Conservation (phyloP, 2,888 invertebrate genomes). For the Chydorus sphaericus region DNA sequence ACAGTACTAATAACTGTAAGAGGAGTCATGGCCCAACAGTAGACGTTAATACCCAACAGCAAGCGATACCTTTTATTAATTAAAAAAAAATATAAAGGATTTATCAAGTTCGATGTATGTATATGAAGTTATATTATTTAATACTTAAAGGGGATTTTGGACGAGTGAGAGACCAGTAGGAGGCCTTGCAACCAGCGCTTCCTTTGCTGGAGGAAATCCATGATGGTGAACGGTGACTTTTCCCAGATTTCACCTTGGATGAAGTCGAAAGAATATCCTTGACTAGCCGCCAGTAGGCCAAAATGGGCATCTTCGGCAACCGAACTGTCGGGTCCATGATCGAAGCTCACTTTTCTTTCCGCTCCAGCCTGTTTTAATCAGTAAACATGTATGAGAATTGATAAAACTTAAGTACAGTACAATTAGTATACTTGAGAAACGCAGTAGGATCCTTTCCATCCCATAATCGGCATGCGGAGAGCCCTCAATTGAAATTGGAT, state of each 20-base stretch:
- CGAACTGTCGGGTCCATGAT: slow-evolving; percentile 90
- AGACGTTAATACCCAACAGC: slow-evolving; percentile 72
- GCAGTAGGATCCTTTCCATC: slow-evolving; percentile 97
- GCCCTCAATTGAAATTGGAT: slow-evolving; percentile 77
- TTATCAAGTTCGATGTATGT: not conserved
- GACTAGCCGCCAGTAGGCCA: slow-evolving; percentile 82
- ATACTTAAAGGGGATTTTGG: slow-evolving; percentile 57
- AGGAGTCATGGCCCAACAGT: slow-evolving; percentile 92
- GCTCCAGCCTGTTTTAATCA: slow-evolving; percentile 50
- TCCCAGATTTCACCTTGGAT: slow-evolving; percentile 99
- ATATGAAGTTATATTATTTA: not conserved
- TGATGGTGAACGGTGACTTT: slow-evolving; percentile 85
- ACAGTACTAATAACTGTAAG: slow-evolving; percentile 78
- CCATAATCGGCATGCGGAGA: slow-evolving; percentile 88
- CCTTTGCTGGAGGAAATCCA: slow-evolving; percentile 89
- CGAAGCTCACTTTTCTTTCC: slow-evolving; percentile 83
- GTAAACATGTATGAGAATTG: not conserved
- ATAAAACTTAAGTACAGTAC: not conserved
- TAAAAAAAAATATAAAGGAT: slow-evolving; percentile 9
- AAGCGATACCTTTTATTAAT: slow-evolving; percentile 26
- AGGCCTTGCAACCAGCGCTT: slow-evolving; percentile 92
- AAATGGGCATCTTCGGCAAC: slow-evolving; percentile 97
- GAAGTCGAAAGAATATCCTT: slow-evolving; percentile 86
- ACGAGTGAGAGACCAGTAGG: slow-evolving; percentile 71
- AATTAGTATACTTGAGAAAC: slow-evolving; percentile 65